These are phyloP conservation scores for Naja naja DNA, from an alignment of 2,113 vertebrate species.

Conservation along the genomic window DNA sequence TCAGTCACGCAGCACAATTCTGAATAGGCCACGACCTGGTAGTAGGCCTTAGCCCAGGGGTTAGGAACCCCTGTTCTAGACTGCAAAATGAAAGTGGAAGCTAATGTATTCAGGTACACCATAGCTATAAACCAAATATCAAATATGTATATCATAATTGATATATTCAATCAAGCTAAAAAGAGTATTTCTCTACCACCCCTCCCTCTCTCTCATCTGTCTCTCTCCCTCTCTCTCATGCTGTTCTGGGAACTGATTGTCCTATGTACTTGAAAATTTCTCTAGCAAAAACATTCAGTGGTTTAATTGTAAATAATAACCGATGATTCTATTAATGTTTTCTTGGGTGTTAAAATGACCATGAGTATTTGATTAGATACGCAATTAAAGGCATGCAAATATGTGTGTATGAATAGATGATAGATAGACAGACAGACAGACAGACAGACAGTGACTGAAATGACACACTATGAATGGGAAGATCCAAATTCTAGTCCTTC, in stretches of 20 bases:
- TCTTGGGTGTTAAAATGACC: neutral
- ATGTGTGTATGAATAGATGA: fast-evolving
- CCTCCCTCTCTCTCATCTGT: too few relatives aligned
- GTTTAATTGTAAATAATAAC: fast-evolving
- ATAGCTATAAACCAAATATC: neutral
- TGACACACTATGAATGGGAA: neutral
- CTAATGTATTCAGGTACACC: neutral
- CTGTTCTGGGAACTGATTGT: neutral
- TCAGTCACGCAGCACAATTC: too few relatives aligned
- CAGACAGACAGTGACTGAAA: neutral
- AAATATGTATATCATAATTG: too few relatives aligned
- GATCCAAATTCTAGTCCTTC: neutral
- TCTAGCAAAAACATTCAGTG: fast-evolving
- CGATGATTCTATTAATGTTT: neutral
- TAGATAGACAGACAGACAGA: neutral
- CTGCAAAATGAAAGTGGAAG: fast-evolving
- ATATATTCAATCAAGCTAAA: neutral
- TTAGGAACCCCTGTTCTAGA: neutral
- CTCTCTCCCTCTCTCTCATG: neutral
- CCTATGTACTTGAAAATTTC: fast-evolving
- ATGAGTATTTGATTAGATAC: neutral
- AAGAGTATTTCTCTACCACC: too few relatives aligned
- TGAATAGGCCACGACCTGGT: too few relatives aligned
- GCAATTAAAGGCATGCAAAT: neutral
- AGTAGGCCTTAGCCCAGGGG: too few relatives aligned